Conservation (phyloP, 1,140 invertebrate genomes). For the Habropoda laboriosa region DNA sequence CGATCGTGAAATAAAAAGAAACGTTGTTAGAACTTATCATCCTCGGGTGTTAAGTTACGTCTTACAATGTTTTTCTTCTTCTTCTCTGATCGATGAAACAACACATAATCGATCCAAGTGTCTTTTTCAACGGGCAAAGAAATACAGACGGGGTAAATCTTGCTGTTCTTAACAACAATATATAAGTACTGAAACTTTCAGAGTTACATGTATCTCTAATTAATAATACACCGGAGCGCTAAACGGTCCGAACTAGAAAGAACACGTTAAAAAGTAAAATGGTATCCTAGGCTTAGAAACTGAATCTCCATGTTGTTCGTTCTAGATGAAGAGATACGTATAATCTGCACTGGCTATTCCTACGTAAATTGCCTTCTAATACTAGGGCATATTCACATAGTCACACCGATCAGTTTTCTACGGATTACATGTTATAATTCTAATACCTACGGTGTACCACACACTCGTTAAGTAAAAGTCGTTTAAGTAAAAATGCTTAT, state of each 20-base stretch:
- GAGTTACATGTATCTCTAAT: background rate
- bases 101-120: slow-evolving; percentile 1
- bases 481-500: slow-evolving; percentile 79
- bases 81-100: too few relatives aligned
- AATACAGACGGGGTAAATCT: background rate
- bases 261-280: slow-evolving; percentile 42
- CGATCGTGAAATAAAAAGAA: too few relatives aligned
- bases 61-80: too few relatives aligned
- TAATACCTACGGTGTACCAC: slow-evolving; percentile 74
- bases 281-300: slow-evolving; percentile 42
- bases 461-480: slow-evolving; percentile 75
- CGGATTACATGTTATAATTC: slow-evolving; percentile 71
- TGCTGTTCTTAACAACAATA: background rate
- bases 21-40: too few relatives aligned
- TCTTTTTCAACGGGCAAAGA: too few relatives aligned
- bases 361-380: slow-evolving; percentile 68
- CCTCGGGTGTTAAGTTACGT: too few relatives aligned
- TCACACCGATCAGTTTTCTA: slow-evolving; percentile 78
- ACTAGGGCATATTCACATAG: slow-evolving; percentile 76
- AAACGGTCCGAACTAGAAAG: slow-evolving; percentile 1
- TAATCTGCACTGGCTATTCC: slow-evolving; percentile 64
- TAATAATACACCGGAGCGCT: slow-evolving; percentile 8
- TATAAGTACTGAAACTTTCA: slow-evolving; percentile 35
- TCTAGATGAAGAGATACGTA: slow-evolving; percentile 57
- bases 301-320: slow-evolving; percentile 45